Base-by-base conservation (phyloP, 2,888 invertebrate species). In the Oscheius myriophilus region DNA sequence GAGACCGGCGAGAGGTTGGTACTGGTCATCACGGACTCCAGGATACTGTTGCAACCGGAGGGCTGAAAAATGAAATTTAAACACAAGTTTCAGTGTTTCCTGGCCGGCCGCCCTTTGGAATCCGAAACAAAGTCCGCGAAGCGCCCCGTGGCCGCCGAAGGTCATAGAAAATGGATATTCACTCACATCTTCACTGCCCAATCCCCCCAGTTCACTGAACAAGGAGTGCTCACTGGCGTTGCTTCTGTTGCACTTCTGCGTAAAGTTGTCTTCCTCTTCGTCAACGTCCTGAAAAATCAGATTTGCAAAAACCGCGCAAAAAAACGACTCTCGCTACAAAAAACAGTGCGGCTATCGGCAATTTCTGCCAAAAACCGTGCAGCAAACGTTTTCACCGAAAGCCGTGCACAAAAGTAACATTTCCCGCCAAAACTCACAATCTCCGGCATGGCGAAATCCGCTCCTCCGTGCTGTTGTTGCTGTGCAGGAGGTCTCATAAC, bases 1-100 rank as follows among this genome's bases (percentile, higher is more conserved):
- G 81, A 81, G 7, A 80, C 73, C 25, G 82, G 82, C 2, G 82
- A 82, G 1, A 81, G 71, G 14, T 73, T 71, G 16, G 76, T 68
- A 64, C 78, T 80, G 62, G 61, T 61, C 11, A 76, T 75, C 9
- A 78, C 77, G 0, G 81, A 81, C 45, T 79, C 77, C 26, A 76
- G 63, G 0, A 70, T 71, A 4, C 74, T 74, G 51, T 76, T 73
- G 73, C 75, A 79, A 2, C 79, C 79, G 14, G 70, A 59, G 3
- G n/a, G 33, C 41, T 53, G 53, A n/a, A 53, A 33, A 33, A 9
- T 33, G 9, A 33, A 33, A 33, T 33, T 33, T 33, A 33, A 6
- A 33, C 33, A 33, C 3, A n/a, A n/a, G n/a, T n/a, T n/a, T n/a
- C n/a, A n/a, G n/a, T n/a, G n/a, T n/a, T n/a, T n/a, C n/a, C n/a